Percentiles rank a stretch among this genome's conserved stretches.
Conservation (phyloP, 2,113 vertebrate species). For the Antechinus flavipes region DNA sequence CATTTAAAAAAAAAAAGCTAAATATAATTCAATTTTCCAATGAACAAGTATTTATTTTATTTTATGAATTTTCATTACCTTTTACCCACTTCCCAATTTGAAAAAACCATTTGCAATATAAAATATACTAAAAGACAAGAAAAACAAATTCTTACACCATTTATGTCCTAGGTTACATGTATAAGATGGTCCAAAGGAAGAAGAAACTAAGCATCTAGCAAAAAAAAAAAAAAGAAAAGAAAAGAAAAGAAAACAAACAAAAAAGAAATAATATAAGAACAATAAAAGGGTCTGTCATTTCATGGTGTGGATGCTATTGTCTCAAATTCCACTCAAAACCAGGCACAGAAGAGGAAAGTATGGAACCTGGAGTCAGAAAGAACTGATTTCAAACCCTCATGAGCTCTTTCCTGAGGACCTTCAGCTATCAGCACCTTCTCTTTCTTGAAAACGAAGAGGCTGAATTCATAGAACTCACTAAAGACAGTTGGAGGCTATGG, state of each 20-base stretch:
- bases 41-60: background rate
- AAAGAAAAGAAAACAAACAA: background rate
- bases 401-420: background rate
- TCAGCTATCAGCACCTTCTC: background rate
- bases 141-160: background rate
- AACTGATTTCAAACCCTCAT: background rate
- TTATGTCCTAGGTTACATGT: background rate
- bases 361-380: background rate
- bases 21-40: background rate
- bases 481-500: background rate
- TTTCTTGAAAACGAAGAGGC: background rate
- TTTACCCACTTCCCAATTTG: background rate
- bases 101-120: background rate
- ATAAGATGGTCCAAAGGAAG: background rate
- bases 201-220: background rate
- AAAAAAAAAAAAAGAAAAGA: background rate
- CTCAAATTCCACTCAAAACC: background rate
- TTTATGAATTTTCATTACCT: background rate
- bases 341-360: background rate
- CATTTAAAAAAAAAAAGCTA: background rate
- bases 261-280: background rate
- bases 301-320: background rate
- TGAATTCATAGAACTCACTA: background rate
- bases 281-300: background rate
- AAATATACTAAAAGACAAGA: background rate